A percentile compares a stretch with the other conserved stretches of the same genome.
These are phyloP conservation scores for Thymelicus acteon DNA, from an alignment of 2,888 invertebrate genomes.

Conservation along the genomic window DNA sequence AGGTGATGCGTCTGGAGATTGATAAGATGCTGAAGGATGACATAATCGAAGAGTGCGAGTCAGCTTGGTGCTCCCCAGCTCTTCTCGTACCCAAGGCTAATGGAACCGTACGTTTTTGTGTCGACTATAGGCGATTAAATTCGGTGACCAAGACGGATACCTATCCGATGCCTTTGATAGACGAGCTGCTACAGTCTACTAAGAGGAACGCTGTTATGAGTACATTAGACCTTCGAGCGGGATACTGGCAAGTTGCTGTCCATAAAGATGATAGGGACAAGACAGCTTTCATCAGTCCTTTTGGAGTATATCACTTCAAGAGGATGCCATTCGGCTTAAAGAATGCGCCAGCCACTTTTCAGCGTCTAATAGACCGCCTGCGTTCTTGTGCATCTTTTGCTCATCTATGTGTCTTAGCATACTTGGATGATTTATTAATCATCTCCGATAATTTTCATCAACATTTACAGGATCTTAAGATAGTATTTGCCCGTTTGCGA, in stretches of 20 bases:
- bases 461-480: conserved; percentile 33
- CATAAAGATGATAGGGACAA: conserved; percentile 44
- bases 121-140: conserved; percentile 53
- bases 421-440: conserved; percentile 21
- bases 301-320: conserved; percentile 39
- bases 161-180: conserved; percentile 61
- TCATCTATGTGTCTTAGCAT: conserved; percentile 39
- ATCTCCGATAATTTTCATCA: conserved; percentile 44
- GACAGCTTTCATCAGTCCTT: conserved; percentile 49
- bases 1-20: conserved; percentile 44
- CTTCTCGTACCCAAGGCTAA: conserved; percentile 56
- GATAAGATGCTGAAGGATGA: conserved; percentile 51
- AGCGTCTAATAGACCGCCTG: conserved; percentile 45
- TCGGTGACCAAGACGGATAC: conserved; percentile 44
- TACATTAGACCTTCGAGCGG: conserved; percentile 55
- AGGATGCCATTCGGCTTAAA: conserved; percentile 51
- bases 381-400: conserved; percentile 36
- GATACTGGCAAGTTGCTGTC: conserved; percentile 55
- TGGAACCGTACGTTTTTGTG: conserved; percentile 51
- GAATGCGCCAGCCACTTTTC: conserved; percentile 49
- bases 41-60: conserved; percentile 59
- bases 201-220: conserved; percentile 50
- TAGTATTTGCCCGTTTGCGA: conserved; percentile 34
- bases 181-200: conserved; percentile 57
- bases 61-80: conserved; percentile 56